Evolutionary conservation across 2,888 invertebrate species (phyloP), one percentile per base, ranked within the genome.

Genomic region (Alentia gelatinosa): DNA sequence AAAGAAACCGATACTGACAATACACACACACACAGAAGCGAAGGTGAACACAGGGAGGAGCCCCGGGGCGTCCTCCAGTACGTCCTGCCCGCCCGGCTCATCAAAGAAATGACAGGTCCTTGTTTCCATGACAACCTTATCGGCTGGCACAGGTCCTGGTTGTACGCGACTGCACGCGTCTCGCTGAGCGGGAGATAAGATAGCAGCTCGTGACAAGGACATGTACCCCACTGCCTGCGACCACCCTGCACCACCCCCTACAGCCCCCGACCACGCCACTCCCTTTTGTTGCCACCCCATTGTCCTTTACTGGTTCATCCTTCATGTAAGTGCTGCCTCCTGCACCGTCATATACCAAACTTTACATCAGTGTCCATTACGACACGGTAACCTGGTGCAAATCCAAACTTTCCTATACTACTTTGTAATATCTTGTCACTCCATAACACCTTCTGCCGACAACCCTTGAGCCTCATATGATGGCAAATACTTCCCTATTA

Each of bases 41-140:
- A n/a, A 12, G 56, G n/a, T 19, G n/a, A 56, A 56, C n/a, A n/a
- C 23, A 56, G 56, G 15, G 47, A 42, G 15, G 47, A 15, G 47
- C 23, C 23, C 9, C 19, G 56, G 56, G 56, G 56, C 56, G 3
- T 56, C 56, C 56, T n/a, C 56, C 56, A 19, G 23, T 15, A 7
- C 9, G 7, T 42, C 47, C 47, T 15, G 47, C 12, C 56, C 56
- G 5, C 19, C n/a, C 1, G 30, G 68, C 68, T 68, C 68, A 68
- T 68, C 68, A 68, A 26, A 68, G 30, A 30, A 68, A 30, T 68
- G 68, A 68, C 68, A 68, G 68, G 26, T 26, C 26, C 68, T 68
- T 68, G 68, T 68, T 68, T 30, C 68, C 68, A 68, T 68, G 68
- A 68, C 68, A 68, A 68, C 68, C 68, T 68, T 68, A 68, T 68